These are phyloP conservation scores for Zonitis immaculata DNA, from an alignment of 2,888 invertebrate genomes.

Conservation along the genomic window DNA sequence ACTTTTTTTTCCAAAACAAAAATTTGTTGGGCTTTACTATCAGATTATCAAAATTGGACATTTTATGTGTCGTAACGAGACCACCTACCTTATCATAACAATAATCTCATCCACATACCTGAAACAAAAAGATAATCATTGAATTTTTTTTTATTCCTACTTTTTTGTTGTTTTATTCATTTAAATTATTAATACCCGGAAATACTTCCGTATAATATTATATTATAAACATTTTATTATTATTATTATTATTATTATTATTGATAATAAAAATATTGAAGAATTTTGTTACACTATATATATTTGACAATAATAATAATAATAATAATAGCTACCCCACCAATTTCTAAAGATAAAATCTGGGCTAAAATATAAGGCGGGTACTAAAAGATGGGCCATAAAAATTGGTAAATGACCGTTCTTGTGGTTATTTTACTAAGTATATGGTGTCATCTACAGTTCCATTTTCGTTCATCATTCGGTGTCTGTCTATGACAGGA, in stretches of 20 bases:
- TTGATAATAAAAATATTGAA: no score
- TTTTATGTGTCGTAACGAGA: not conserved
- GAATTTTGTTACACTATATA: no score
- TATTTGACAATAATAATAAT: no score
- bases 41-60: slow-evolving; percentile 4
- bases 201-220: not conserved
- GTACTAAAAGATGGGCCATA: slow-evolving; percentile 40
- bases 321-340: no score
- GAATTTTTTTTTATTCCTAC: no score
- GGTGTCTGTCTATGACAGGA: slow-evolving; percentile 37
- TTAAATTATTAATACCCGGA: no score
- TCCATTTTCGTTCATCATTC: slow-evolving; percentile 42
- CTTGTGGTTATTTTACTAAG: slow-evolving; percentile 47
- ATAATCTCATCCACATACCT: slow-evolving; percentile 1
- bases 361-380: slow-evolving; percentile 40
- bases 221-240: no score
- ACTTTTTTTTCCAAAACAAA: slow-evolving; percentile 9
- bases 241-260: no score
- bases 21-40: not conserved
- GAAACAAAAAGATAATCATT: slow-evolving; percentile 9
- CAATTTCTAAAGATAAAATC: slow-evolving; percentile 38
- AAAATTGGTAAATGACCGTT: slow-evolving; percentile 47
- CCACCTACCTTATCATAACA: slow-evolving; percentile 10
- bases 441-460: slow-evolving; percentile 46
- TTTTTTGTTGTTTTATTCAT: no score